Evolutionary conservation across 2,888 invertebrate genomes (phyloP), one percentile per base, ranked within the genome.

Genomic region (Heteromyza rotundicornis): DNA sequence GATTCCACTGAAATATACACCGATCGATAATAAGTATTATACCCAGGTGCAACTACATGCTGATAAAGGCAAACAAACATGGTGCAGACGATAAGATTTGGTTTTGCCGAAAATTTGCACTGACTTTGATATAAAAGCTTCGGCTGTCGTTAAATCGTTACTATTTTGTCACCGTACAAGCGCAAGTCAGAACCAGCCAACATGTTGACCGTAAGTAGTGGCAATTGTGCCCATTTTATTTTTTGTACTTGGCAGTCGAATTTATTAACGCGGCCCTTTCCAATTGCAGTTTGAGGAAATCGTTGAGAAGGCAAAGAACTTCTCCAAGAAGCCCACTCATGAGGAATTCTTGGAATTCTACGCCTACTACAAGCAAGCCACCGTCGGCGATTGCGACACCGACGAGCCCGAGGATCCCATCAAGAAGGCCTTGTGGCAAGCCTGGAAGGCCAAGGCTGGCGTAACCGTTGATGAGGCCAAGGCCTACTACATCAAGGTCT

Each of bases 341-440:
- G 86, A 86, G 22, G 94, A 95, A 78, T 87, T 94, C 81, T 85
- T 95, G 67, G 90, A 92, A 63, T 82, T 95, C 40, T 96, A 96
- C 82, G 90, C 89, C 10, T 85, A 94, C 19, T 96, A 87, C 86
- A 95, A 95, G 80, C 95, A 96, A 82, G 92, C 89, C 5, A 89
- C 88, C 59, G 84, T 89, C 65, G 95, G 95, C 1, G 94, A 96
- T 78, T 87, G 89, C 71, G 89, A 91, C 80, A 93, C 90, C 68
- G 95, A 85, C 57, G 89, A 92, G 72, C 96, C 97, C 58, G 94
- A 95, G 66, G 95, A 97, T 75, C 82, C 92, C 70, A 91, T 91
- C 82, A 95, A 96, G 69, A 95, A 93, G 81, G 95, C 95, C 7
- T 96, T 97, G 84, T 97, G 94, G 93, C 92, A 93, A 81, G 89